Conservation (phyloP, 2,888 invertebrate genomes). For the Agonopterix arenella region DNA sequence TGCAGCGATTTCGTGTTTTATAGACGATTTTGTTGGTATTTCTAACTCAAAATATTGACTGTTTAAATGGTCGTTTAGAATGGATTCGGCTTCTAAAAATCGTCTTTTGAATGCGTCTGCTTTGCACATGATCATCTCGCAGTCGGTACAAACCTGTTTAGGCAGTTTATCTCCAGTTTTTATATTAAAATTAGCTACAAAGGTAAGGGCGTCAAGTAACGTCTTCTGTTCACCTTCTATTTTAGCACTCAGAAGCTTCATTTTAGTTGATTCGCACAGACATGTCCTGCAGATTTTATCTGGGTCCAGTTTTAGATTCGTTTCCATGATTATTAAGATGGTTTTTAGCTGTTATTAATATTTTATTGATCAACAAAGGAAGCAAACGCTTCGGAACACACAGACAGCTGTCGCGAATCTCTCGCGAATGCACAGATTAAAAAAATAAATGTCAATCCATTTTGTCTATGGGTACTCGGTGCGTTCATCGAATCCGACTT, state of each 20-base stretch:
- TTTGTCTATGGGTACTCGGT: no score
- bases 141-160: conserved; percentile 53
- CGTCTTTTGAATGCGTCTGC: conserved; percentile 52
- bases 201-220: conserved; percentile 32
- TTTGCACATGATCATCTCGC: conserved; percentile 40
- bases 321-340: conserved; percentile 3
- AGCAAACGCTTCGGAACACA: no score
- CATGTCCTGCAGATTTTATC: conserved; percentile 51
- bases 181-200: conserved; percentile 42
- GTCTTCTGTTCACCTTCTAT: conserved; percentile 25
- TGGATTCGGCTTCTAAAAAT: conserved; percentile 43
- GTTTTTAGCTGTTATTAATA: not conserved
- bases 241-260: conserved; percentile 41
- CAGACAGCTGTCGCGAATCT: no score
- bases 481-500: no score
- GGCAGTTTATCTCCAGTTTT: conserved; percentile 40
- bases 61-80: conserved; percentile 33
- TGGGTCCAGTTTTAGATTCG: conserved; percentile 7
- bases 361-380: no score
- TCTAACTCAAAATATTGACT: conserved; percentile 4
- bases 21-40: conserved; percentile 4
- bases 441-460: no score
- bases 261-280: conserved; percentile 31
- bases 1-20: not conserved
- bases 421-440: no score